Conservation (phyloP, 2,113 vertebrate species). For the Cygnus atratus region DNA sequence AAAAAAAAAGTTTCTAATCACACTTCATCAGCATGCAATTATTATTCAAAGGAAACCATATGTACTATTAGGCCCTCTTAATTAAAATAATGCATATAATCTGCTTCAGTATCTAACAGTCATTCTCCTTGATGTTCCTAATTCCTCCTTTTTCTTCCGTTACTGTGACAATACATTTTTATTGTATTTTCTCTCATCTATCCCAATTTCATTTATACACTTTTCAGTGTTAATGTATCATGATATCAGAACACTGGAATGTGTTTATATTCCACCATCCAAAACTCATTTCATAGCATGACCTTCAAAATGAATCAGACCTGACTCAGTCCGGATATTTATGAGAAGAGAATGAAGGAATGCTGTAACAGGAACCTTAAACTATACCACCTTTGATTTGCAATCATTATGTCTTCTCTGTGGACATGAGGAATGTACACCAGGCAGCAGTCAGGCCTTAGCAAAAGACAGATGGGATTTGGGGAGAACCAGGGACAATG, state of each 20-base stretch:
- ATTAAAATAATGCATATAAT: conserved; percentile 76
- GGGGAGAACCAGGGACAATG: neutral
- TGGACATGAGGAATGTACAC: neutral
- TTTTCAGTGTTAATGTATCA: neutral
- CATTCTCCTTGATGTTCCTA: conserved; percentile 45
- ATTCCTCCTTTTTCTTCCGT: conserved; percentile 30
- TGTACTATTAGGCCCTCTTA: conserved; percentile 64
- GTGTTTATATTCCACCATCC: neutral
- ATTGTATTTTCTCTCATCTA: neutral
- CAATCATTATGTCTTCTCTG: neutral
- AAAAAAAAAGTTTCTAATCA: conserved; percentile 70
- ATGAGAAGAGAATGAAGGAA: neutral
- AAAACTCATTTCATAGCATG: neutral
- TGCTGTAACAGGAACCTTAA: neutral
- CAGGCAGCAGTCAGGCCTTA: neutral
- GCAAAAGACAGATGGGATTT: neutral
- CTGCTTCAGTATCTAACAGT: conserved; percentile 31
- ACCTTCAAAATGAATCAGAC: conserved; percentile 1
- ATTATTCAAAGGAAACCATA: conserved; percentile 73
- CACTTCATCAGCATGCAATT: conserved; percentile 68
- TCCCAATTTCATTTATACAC: neutral
- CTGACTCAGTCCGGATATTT: neutral
- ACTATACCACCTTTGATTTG: neutral
- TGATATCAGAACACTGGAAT: neutral
- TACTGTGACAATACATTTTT: neutral